phyloP scores from a whole-genome alignment of 2,888 invertebrate species.

The Platypus cylindrus region DNA sequence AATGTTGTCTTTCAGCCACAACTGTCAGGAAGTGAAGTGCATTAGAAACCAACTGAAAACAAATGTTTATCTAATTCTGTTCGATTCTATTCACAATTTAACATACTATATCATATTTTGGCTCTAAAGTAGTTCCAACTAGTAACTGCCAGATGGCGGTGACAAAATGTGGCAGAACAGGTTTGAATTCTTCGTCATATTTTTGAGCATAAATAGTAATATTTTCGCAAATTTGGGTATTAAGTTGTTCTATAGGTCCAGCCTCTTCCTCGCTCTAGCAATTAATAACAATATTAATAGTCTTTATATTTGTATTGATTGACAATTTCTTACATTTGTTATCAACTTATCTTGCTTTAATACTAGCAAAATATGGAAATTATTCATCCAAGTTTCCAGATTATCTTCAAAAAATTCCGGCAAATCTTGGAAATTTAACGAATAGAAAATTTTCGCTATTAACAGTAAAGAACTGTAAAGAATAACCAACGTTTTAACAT shows the following conservation, averaged over 20 bases:
- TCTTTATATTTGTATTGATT: slow-evolving; percentile 1
- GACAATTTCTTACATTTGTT: slow-evolving; percentile 40
- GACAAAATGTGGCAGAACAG: slow-evolving; percentile 85
- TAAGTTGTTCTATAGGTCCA: slow-evolving; percentile 79
- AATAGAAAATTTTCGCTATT: slow-evolving; percentile 92
- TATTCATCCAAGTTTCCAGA: slow-evolving; percentile 89
- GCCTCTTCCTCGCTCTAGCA: slow-evolving; percentile 69
- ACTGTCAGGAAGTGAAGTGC: slow-evolving; percentile 90
- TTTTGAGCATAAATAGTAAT: slow-evolving; percentile 90
- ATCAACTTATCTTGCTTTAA: slow-evolving; percentile 64
- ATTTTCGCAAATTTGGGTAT: slow-evolving; percentile 94
- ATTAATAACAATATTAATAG: slow-evolving; percentile 2
- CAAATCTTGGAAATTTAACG: slow-evolving; percentile 92
- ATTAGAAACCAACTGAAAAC: slow-evolving; percentile 79
- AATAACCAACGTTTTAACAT: slow-evolving; percentile 67
- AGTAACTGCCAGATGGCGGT: slow-evolving; percentile 87
- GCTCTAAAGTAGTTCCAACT: slow-evolving; percentile 68
- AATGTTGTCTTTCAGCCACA: slow-evolving; percentile 82
- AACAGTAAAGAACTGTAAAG: slow-evolving; percentile 82
- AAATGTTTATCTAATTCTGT: slow-evolving; percentile 7
- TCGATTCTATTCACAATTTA: no score
- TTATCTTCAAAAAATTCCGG: slow-evolving; percentile 99
- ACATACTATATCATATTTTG: slow-evolving; percentile 81
- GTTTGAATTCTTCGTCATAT: slow-evolving; percentile 93
- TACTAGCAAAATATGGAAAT: slow-evolving; percentile 71